Evolutionary conservation across 2,113 vertebrate species (phyloP).

Genomic region (Pelodiscus sinensis): DNA sequence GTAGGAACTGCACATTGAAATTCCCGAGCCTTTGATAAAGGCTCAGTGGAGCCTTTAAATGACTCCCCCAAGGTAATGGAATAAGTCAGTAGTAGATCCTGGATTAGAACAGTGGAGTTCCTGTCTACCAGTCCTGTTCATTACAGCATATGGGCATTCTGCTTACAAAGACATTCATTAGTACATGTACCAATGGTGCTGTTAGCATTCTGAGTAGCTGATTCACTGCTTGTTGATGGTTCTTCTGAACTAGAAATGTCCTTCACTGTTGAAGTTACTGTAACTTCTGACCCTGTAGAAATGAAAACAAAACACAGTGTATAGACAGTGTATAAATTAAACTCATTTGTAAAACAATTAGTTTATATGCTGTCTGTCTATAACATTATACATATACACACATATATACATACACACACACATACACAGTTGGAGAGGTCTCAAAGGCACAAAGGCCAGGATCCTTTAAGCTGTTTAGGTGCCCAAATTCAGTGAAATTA

Average conservation of each 20-base stretch:
- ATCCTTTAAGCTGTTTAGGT: neutral
- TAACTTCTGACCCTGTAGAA: neutral
- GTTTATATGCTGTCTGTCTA: rapidly evolving
- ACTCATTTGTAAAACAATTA: neutral
- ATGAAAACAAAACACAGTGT: neutral
- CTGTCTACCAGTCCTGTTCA: neutral
- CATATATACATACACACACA: no score
- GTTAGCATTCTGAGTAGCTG: rapidly evolving
- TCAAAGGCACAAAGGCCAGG: neutral
- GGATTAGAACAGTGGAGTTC: neutral
- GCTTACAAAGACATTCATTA: neutral
- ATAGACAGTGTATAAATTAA: neutral
- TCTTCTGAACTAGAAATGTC: neutral
- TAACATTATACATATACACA: neutral
- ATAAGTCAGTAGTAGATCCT: neutral
- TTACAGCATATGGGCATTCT: neutral
- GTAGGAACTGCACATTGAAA: neutral
- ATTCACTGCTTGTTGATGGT: neutral
- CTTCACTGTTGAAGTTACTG: neutral
- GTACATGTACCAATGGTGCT: rapidly evolving
- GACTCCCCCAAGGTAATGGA: neutral
- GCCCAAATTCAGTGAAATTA: neutral
- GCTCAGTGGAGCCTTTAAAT: neutral
- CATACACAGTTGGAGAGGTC: neutral
- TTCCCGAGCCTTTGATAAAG: neutral